phyloP scores from a whole-genome alignment of 2,888 invertebrate species.

The Idaea straminata region DNA sequence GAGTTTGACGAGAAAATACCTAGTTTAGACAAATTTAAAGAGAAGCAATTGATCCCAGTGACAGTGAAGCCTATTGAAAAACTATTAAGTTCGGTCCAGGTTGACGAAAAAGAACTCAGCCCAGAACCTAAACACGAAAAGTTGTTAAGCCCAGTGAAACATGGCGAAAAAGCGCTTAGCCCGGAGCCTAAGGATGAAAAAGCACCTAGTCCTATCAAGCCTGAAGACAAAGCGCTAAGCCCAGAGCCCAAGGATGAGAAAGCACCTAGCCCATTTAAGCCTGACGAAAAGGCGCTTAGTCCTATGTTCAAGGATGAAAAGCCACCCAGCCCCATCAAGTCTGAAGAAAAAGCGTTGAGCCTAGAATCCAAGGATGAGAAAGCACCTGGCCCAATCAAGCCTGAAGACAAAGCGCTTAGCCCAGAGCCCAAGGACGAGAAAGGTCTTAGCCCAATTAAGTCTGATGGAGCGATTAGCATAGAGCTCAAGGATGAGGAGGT shows the following conservation, averaged over 20 bases:
- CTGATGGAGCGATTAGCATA: no score
- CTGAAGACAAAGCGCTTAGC: constrained; percentile 13
- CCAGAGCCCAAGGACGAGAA: constrained; percentile 13
- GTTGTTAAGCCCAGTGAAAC: constrained; percentile 7
- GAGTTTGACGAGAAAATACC: constrained; percentile 6
- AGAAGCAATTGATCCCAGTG: no score
- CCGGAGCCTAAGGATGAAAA: constrained; percentile 5
- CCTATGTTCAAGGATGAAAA: constrained; percentile 12
- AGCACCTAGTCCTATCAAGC: constrained; percentile 10
- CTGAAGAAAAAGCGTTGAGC: constrained; percentile 4
- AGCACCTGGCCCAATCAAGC: constrained; percentile 6
- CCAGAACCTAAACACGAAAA: constrained; percentile 4
- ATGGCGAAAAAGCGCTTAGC: neutral
- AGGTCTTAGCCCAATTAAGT: constrained; percentile 4
- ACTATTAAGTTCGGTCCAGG: neutral
- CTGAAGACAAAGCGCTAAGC: constrained; percentile 9
- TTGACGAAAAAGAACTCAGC: constrained; percentile 5
- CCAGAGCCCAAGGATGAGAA: constrained; percentile 8
- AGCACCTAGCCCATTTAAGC: constrained; percentile 8
- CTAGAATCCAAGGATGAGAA: constrained; percentile 11
- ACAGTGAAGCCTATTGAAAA: neutral
- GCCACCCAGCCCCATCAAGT: constrained; percentile 16
- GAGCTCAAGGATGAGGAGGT: neutral
- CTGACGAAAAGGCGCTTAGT: constrained; percentile 11
- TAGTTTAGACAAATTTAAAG: constrained; percentile 7